phyloP scores from a whole-genome alignment of 2,888 invertebrate species.

The Anagyrus pseudococci region DNA sequence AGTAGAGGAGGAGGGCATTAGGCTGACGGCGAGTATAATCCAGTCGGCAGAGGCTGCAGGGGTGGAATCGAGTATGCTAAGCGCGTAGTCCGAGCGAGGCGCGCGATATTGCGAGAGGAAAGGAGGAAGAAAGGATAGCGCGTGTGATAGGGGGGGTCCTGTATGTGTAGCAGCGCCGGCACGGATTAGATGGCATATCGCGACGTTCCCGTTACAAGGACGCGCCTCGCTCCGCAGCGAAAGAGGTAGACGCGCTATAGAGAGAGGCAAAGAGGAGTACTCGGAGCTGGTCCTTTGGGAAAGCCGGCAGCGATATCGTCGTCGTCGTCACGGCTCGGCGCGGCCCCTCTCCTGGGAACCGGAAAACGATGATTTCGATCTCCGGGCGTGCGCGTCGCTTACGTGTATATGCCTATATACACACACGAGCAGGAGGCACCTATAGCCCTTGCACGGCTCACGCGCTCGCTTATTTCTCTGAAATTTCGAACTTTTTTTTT shows the following conservation, averaged over 20 bases:
- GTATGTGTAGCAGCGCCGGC: no score
- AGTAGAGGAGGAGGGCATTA: conserved; percentile 1
- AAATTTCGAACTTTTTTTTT: no score
- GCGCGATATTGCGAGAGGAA: no score
- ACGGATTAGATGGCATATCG: not conserved
- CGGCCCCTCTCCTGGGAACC: conserved; percentile 30
- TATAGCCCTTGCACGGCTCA: no score
- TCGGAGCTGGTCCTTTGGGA: conserved; percentile 19
- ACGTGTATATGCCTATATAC: no score
- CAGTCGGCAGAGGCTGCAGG: no score
- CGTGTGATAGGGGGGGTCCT: no score
- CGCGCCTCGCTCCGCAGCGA: not conserved
- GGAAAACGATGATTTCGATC: conserved; percentile 36
- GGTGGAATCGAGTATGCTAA: no score
- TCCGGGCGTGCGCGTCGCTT: conserved; percentile 3
- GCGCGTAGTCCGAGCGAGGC: no score
- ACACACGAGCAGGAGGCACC: no score
- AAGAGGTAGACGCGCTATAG: not conserved
- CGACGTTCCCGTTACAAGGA: conserved; percentile 16
- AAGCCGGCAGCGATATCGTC: conserved; percentile 2
- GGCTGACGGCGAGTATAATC: no score
- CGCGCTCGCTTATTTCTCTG: no score
- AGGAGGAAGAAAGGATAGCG: not conserved
- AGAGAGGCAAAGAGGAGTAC: not conserved
- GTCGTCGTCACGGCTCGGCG: conserved; percentile 30